These are phyloP conservation scores for Kryptolebias marmoratus DNA, from an alignment of 2,113 vertebrate species.

Conservation along the genomic window DNA sequence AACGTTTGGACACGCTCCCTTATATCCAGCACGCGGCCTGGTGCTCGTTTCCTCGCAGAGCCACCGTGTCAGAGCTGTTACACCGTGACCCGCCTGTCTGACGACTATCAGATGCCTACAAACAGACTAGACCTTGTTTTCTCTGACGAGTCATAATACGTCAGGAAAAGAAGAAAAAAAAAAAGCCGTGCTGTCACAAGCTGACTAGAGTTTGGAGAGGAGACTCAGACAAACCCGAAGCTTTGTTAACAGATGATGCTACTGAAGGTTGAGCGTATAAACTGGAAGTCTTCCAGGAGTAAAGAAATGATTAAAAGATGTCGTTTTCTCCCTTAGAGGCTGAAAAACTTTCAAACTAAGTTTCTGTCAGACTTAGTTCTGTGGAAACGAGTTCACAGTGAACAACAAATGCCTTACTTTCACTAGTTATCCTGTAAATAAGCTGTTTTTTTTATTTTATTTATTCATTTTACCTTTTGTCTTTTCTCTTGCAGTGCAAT, in stretches of 20 bases:
- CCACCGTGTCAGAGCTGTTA: constrained; percentile 18
- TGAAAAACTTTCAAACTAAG: no score
- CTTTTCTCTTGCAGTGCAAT: constrained; percentile 72
- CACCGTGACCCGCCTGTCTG: constrained; percentile 26
- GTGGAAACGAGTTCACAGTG: no score
- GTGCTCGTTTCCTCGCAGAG: constrained; percentile 8
- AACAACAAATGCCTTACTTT: neutral
- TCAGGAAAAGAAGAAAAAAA: constrained; percentile 1
- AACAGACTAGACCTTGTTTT: constrained; percentile 56
- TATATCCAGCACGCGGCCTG: constrained; percentile 32
- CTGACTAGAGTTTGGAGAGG: neutral
- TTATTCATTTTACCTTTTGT: neutral
- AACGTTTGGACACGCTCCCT: constrained; percentile 6
- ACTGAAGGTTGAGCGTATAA: no score
- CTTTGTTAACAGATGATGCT: neutral
- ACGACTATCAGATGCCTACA: constrained; percentile 19
- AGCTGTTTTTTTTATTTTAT: neutral
- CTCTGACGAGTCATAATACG: constrained; percentile 16
- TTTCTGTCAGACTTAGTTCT: no score
- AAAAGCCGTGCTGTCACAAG: constrained; percentile 41
- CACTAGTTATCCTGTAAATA: neutral
- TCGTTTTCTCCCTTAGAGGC: no score
- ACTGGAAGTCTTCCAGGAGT: neutral
- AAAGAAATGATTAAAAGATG: neutral
- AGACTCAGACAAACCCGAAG: neutral